Evolutionary conservation across 1,140 invertebrate genomes (phyloP).

Genomic region (Gryon sp.): DNA sequence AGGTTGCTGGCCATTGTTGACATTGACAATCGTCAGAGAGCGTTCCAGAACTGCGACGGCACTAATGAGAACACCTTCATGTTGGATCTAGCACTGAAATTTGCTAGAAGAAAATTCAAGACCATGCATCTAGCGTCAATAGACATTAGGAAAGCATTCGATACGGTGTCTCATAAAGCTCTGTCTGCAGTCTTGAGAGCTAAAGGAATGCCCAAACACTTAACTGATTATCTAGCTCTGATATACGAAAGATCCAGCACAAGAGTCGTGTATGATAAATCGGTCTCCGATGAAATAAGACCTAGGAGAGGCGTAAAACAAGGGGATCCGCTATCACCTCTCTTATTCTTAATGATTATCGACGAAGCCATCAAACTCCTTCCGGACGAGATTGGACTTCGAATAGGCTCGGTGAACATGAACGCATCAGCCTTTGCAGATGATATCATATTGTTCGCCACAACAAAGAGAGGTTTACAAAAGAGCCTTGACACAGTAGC

Average conservation of each 20-base stretch:
- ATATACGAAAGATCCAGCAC: too few species aligned
- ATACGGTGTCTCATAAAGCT: conserved; percentile 14
- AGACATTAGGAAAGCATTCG: neutral
- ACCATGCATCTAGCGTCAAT: neutral
- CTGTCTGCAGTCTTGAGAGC: too few species aligned
- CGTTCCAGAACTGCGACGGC: neutral
- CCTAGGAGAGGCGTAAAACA: conserved; percentile 14
- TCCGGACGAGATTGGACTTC: neutral
- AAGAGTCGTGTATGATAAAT: too few species aligned
- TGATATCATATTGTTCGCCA: neutral
- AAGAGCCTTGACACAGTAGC: neutral
- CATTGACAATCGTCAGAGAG: neutral
- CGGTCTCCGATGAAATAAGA: too few species aligned
- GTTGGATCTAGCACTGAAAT: neutral
- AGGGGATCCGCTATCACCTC: conserved; percentile 53
- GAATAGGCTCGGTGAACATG: neutral
- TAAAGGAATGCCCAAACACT: too few species aligned
- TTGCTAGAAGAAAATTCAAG: neutral
- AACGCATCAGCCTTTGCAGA: conserved; percentile 14
- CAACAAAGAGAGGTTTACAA: neutral
- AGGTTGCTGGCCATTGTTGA: neutral
- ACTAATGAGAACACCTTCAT: neutral
- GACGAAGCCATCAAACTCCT: neutral
- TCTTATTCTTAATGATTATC: conserved; percentile 34
- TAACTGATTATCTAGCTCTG: too few species aligned